Evolutionary conservation across 2,888 invertebrate species (phyloP).

Genomic region (Oegoconia quadripuncta): DNA sequence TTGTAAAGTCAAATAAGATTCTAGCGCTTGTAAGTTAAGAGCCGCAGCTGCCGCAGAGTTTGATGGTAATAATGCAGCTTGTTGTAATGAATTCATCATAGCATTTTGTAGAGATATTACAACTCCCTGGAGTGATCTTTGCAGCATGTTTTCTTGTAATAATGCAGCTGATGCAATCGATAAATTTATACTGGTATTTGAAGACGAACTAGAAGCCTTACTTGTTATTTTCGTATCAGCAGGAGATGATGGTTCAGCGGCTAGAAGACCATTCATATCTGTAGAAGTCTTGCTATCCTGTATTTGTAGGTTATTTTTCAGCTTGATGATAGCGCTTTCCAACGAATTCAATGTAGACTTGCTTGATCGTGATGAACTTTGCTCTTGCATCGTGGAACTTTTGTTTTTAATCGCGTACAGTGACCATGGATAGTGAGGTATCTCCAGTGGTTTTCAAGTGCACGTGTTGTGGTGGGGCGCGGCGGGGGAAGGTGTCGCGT

Average conservation of each 20-base stretch:
- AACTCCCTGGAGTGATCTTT: constrained; percentile 88
- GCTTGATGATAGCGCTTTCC: constrained; percentile 75
- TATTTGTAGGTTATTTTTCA: constrained; percentile 75
- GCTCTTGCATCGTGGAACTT: constrained; percentile 67
- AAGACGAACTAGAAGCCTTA: constrained; percentile 64
- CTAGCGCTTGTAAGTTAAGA: constrained; percentile 90
- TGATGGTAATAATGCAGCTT: constrained; percentile 89
- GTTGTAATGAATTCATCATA: constrained; percentile 90
- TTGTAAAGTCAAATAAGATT: constrained; percentile 91
- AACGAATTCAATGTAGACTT: constrained; percentile 71
- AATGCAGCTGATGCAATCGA: constrained; percentile 80
- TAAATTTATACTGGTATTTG: constrained; percentile 61
- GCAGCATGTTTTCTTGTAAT: constrained; percentile 82
- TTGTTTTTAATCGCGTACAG: constrained; percentile 31
- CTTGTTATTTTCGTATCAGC: constrained; percentile 60
- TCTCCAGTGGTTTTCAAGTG: constrained; percentile 29
- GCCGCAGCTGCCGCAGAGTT: constrained; percentile 92
- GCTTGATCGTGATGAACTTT: constrained; percentile 67
- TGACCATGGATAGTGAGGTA: constrained; percentile 30
- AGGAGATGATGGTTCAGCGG: constrained; percentile 56
- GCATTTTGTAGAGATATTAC: constrained; percentile 91
- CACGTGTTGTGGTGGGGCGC: constrained; percentile 59
- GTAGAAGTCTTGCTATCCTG: constrained; percentile 62
- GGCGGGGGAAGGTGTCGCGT: constrained; percentile 58
- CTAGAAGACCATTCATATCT: constrained; percentile 61